Conservation (phyloP, 92 coral and sea anemone genomes). For the Galaxea fascicularis region DNA sequence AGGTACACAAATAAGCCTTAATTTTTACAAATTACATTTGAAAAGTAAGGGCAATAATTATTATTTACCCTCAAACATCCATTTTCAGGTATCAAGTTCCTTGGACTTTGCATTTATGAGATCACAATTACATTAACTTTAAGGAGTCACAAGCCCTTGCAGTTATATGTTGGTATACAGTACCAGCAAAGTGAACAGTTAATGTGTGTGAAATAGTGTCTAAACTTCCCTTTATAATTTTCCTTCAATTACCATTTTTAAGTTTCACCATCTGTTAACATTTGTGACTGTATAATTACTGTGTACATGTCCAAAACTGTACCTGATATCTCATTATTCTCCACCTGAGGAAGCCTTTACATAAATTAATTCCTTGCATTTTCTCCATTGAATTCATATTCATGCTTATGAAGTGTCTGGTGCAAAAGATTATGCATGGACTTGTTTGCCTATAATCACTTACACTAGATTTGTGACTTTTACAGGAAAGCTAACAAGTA, state of each 20-base stretch:
- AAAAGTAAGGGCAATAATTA: slow-evolving; percentile 1
- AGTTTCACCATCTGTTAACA: slow-evolving; percentile 2
- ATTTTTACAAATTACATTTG: neutral
- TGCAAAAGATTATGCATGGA: slow-evolving; percentile 11
- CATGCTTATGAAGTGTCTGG: slow-evolving; percentile 9
- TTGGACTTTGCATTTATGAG: slow-evolving; percentile 22
- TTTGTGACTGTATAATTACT: slow-evolving; percentile 4
- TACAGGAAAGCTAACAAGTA: slow-evolving; percentile 45
- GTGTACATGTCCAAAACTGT: slow-evolving; percentile 7
- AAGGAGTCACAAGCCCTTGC: slow-evolving; percentile 33
- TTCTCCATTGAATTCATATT: slow-evolving; percentile 16
- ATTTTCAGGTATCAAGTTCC: slow-evolving; percentile 16
- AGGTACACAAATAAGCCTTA: slow-evolving; percentile 32
- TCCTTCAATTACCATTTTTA: slow-evolving; percentile 8
- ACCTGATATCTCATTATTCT: slow-evolving; percentile 1
- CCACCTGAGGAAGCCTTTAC: neutral
- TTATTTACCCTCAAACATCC: slow-evolving; percentile 31
- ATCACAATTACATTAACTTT: slow-evolving; percentile 26
- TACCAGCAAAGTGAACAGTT: slow-evolving; percentile 12
- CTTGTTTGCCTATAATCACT: slow-evolving; percentile 3
- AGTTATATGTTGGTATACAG: slow-evolving; percentile 11
- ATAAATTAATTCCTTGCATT: slow-evolving; percentile 8
- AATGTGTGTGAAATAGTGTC: slow-evolving; percentile 7
- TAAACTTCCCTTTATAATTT: slow-evolving; percentile 5
- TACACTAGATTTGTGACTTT: neutral